These are phyloP conservation scores for Parauchenoglanis ngamensis DNA, from an alignment of 2,797 vertebrate genomes.

Conservation along the genomic window DNA sequence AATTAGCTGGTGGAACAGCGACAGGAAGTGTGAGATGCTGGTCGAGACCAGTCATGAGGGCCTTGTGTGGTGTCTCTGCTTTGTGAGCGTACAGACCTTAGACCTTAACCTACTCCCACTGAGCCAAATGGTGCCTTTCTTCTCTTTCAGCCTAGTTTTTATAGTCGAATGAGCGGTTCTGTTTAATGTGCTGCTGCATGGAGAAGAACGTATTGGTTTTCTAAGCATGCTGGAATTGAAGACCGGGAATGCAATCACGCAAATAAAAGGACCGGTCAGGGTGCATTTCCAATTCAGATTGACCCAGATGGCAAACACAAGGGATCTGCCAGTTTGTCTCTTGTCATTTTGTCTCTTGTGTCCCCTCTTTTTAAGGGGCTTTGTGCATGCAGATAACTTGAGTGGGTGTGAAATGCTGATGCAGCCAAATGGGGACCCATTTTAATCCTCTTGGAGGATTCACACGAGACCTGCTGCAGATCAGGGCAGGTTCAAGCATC, in stretches of 20 bases:
- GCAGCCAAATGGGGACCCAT: constrained; percentile 63
- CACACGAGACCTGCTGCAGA: background rate
- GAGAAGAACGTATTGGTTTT: constrained; percentile 24
- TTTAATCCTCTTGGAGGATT: constrained; percentile 52
- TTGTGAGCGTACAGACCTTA: constrained; percentile 35
- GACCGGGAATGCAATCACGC: constrained; percentile 23
- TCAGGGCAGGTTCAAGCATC: background rate
- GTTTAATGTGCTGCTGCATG: constrained; percentile 16
- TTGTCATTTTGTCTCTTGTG: constrained; percentile 55
- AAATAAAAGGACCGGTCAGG: constrained; percentile 46
- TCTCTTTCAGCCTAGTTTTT: constrained; percentile 28
- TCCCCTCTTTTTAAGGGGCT: constrained; percentile 56
- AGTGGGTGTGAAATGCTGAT: constrained; percentile 65
- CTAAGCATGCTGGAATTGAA: constrained; percentile 46
- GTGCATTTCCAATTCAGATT: constrained; percentile 54
- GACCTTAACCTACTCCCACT: constrained; percentile 13
- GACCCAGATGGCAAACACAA: constrained; percentile 71
- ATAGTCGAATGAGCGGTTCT: constrained; percentile 4
- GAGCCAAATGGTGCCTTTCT: constrained; percentile 26
- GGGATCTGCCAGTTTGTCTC: constrained; percentile 60
- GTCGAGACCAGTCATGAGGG: constrained; percentile 23
- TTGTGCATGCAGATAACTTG: background rate
- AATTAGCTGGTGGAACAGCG: constrained; percentile 8
- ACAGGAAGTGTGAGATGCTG: constrained; percentile 27
- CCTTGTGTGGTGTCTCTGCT: constrained; percentile 3